A percentile compares a stretch with the other conserved stretches of the same genome.
phyloP scores from a whole-genome alignment of 1,140 invertebrate species.

The Arctopsyche grandis region DNA sequence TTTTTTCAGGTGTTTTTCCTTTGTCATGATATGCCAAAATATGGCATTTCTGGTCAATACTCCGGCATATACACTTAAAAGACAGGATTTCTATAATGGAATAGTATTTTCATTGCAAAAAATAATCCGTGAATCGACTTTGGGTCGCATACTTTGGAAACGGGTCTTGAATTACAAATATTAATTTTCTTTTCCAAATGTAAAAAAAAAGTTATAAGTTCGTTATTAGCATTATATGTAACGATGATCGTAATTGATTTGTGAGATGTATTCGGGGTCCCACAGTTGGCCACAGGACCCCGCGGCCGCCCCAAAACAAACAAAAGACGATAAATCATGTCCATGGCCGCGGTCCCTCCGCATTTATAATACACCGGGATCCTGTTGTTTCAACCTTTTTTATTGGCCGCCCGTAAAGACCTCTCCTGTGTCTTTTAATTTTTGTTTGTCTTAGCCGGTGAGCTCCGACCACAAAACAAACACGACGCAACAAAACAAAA shows the following conservation, averaged over 20 bases:
- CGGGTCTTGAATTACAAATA: no score
- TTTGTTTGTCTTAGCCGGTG: conserved; percentile 34
- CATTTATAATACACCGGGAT: conserved; percentile 23
- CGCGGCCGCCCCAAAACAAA: conserved; percentile 28
- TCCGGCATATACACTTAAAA: no score
- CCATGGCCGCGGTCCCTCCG: background rate
- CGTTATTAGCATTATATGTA: no score
- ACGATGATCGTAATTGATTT: conserved; percentile 4
- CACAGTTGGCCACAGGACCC: conserved; percentile 19
- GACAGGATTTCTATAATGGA: no score
- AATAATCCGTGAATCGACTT: no score
- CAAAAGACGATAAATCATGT: conserved; percentile 45
- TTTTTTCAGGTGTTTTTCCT: no score
- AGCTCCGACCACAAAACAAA: background rate
- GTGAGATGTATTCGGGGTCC: conserved; percentile 14
- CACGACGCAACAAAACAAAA: conserved; percentile 10
- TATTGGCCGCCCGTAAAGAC: conserved; percentile 29
- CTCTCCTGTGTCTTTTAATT: conserved; percentile 15
- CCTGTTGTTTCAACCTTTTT: conserved; percentile 32
- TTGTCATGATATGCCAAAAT: no score
- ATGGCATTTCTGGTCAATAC: no score
- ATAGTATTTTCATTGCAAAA: no score
- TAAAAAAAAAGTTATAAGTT: no score
- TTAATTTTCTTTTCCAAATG: no score
- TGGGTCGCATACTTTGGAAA: no score